Percentiles rank a stretch among this genome's conserved stretches.
Evolutionary conservation across 2,888 invertebrate genomes (phyloP).

Genomic region (Encarsia formosa): DNA sequence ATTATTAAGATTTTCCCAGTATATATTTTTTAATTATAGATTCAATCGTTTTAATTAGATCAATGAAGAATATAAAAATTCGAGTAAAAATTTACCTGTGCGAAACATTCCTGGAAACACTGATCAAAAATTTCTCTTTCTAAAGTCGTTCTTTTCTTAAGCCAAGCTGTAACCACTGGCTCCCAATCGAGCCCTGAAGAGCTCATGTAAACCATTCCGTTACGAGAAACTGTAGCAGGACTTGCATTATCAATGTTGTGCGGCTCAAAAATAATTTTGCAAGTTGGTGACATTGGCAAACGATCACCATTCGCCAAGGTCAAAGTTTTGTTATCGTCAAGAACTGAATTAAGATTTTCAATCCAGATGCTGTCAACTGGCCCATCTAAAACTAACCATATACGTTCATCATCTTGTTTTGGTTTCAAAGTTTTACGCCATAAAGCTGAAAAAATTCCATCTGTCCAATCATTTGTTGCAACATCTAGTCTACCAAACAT

Average conservation of each 20-base stretch:
- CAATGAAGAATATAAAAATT: no score
- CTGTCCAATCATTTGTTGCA: slow-evolving; percentile 98
- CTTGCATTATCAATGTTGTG: slow-evolving; percentile 97
- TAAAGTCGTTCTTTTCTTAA: slow-evolving; percentile 62
- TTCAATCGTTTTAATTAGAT: no score
- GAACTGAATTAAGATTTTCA: slow-evolving; percentile 93
- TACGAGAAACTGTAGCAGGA: slow-evolving; percentile 92
- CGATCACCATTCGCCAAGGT: slow-evolving; percentile 95
- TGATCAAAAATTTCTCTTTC: slow-evolving; percentile 57
- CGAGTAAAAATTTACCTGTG: slow-evolving; percentile 54
- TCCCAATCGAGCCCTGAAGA: slow-evolving; percentile 91
- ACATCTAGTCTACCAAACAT: slow-evolving; percentile 97
- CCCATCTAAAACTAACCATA: slow-evolving; percentile 93
- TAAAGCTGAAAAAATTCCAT: slow-evolving; percentile 93
- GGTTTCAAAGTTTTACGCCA: slow-evolving; percentile 92
- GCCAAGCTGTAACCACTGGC: slow-evolving; percentile 83
- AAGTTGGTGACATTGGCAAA: slow-evolving; percentile 87
- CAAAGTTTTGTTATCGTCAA: slow-evolving; percentile 93
- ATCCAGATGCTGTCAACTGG: slow-evolving; percentile 99
- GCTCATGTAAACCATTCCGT: slow-evolving; percentile 96
- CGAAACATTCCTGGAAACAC: slow-evolving; percentile 55
- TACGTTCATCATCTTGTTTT: slow-evolving; percentile 74
- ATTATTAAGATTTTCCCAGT: no score
- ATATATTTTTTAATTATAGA: no score
- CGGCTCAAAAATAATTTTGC: slow-evolving; percentile 95